phyloP scores from a whole-genome alignment of 2,888 invertebrate species.

The Lepidocyrtinus sp. region DNA sequence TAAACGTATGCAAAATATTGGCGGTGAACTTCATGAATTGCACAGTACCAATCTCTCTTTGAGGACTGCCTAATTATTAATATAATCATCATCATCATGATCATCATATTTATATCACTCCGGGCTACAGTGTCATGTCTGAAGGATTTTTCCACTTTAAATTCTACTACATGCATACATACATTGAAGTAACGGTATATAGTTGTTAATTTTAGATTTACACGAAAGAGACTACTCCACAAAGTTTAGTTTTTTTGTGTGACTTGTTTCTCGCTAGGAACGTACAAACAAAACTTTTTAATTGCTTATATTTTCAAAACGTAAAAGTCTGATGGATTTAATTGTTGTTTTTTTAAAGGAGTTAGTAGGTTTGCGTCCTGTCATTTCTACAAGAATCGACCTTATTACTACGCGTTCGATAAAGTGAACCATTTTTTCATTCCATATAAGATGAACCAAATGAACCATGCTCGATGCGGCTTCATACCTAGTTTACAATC shows the following conservation, averaged over 20 bases:
- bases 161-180: no score
- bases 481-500: neutral
- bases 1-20: no score
- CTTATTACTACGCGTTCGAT: neutral
- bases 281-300: neutral
- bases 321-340: neutral
- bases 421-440: neutral
- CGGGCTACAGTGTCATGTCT: no score
- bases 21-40: no score
- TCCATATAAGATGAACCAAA: neutral
- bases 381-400: neutral
- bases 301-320: neutral
- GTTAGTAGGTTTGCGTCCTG: neutral
- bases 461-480: no score
- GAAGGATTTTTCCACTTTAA: no score
- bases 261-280: neutral
- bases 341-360: neutral
- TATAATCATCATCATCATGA: no score
- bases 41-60: no score
- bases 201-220: neutral
- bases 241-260: neutral
- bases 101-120: no score
- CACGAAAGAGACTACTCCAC: neutral
- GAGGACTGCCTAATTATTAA: no score
- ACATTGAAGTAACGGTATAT: no score